Base-by-base conservation (phyloP, 2,888 invertebrate species). In the Clitarchus hookeri region DNA sequence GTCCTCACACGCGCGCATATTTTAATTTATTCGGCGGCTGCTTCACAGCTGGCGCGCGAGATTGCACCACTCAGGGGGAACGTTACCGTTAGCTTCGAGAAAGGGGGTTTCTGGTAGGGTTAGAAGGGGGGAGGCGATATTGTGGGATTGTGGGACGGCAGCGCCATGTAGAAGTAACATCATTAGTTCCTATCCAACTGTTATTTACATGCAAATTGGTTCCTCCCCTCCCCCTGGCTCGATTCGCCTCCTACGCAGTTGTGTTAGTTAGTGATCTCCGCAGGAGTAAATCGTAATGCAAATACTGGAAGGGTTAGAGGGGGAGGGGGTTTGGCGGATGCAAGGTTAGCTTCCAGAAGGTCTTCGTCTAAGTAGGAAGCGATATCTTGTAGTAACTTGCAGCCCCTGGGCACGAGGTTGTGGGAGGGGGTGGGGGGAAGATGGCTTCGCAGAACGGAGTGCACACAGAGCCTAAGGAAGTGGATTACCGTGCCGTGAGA, bases 131-230 rank as follows among this genome's bases (percentile, higher is more conserved):
- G 65, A 23, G 65, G 65, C 23, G 65, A n/a, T 16, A n/a, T n/a
- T 19, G 65, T n/a, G 65, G n/a, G 65, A n/a, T n/a, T 19, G 65
- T n/a, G 65, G n/a, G 65, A 65, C 16, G n/a, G 65, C 16, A 48
- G 48, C 48, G 48, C 48, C 48, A 65, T n/a, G 65, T 23, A 65
- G 12, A 65, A 65, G 65, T 65, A 65, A 65, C 65, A 65, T 65
- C 65, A 65, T 65, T 65, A 65, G 65, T 65, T 65, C 65, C 65
- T 65, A 65, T 65, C 65, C 65, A 65, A 65, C 65, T 65, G 65
- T 65, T 65, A 65, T 65, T 65, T 65, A 65, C 65, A 65, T 65
- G 65, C 65, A 65, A 65, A 65, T 65, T 65, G 65, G 65, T 16
- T 65, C 65, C n/a, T 65, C 65, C n/a, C 65, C 65, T n/a, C 19